Evolutionary conservation across 2,888 invertebrate species (phyloP), one percentile per base, ranked within the genome.

Genomic region (Holacanthella duospinosa): DNA sequence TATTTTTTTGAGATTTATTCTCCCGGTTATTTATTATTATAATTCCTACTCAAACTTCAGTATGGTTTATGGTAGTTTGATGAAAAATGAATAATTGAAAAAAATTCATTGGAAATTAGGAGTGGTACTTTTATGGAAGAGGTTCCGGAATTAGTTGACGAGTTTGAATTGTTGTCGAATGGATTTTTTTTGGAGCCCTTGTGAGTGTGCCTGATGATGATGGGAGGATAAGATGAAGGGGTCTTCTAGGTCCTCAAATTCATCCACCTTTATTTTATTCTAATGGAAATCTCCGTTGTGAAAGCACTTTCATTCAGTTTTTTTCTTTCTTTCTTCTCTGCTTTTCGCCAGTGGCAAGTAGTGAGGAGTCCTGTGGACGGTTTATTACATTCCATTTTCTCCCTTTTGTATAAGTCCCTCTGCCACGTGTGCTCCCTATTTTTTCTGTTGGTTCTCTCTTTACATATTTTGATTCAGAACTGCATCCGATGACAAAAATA

Each of bases 181-280:
- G 16, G 36, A 16, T 12, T 36, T 36, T 36, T 36, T 16, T 36
- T 12, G 36, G 48, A 9, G 19, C n/a, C 48, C 19, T 36, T 36
- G 16, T 16, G 16, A 6, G 36, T 16, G 36, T 36, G 21, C 48
- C 48, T 48, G 48, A 9, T 48, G 48, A 48, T 48, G 48, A 48
- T n/a, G 48, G 48, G 48, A 48, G 48, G 48, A 48, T 48, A 48
- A 48, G 48, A 48, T 48, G 48, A 21, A 48, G 48, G n/a, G n/a
- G n/a, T n/a, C n/a, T n/a, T n/a, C 48, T 48, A 21, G 48, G 48
- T 12, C 16, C 36, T n/a, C n/a, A n/a, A n/a, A n/a, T n/a, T n/a
- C n/a, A n/a, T n/a, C 36, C 16, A 36, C 36, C 36, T 36, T 36
- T 36, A 6, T 16, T 16, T 16, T 36, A 36, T 36, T 12, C 36